Base-by-base conservation (phyloP, 2,113 vertebrate genomes). In the Oceanites oceanicus region DNA sequence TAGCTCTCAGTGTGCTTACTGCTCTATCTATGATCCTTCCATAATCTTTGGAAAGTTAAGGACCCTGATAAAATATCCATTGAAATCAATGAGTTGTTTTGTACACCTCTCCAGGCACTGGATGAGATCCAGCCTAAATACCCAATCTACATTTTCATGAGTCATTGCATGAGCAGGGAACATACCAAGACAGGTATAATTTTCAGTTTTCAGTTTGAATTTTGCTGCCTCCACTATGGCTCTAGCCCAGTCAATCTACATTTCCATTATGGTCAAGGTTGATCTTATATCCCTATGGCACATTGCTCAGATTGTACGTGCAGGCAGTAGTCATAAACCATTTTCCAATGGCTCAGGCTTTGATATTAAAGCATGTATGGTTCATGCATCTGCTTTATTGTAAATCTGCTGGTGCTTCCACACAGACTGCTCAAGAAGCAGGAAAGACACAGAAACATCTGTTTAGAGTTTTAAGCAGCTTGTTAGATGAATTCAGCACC, bases 391-490 rank as follows among this genome's bases (percentile, higher is more conserved):
- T 96, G 92, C 74, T 82, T 34, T 61, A 29, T 56, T 96, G 90
- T 80, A 96, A 96, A 94, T 88, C 93, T 93, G 89, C 90, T 95
- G 42, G 83, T 96, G 94, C 90, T 88, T 96, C 92, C 88, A 95
- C 80, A 38, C 92, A 86, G 96, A 49, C 96, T 94, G 95, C 88
- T 83, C 38, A 68, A 97, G 91, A 95, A 97, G 59, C 95, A 96
- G 82, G 72, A 85, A 94, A 96, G 97, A 89, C 62, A 86, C 80
- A 78, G 86, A 80, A 96, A 97, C 97, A 98, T 94, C 97, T 97
- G 96, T 61, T 94, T 66, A 65, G 93, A 96, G 79, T 97, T 96
- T 97, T 53, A 95, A 95, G 88, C 89, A 97, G 90, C 93, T 98
- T 96, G 92, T 97, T 90, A 97, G 44, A 93, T 68, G 86, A 93